phyloP scores from a whole-genome alignment of 1,140 invertebrate species.

The Gonioctena quinquepunctata region DNA sequence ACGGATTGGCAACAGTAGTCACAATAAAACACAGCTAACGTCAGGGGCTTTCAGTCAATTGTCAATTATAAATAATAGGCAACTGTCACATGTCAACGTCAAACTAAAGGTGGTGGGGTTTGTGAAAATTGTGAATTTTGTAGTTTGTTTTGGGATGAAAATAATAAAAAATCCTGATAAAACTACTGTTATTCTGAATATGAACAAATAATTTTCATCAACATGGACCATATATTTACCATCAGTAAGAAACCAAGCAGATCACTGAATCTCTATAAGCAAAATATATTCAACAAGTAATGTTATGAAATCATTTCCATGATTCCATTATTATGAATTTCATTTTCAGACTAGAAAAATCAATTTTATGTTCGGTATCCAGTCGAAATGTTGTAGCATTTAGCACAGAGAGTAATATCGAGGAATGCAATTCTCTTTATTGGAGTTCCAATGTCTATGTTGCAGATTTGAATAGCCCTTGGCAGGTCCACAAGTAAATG shows the following conservation, averaged over 20 bases:
- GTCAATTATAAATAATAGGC: too few relatives aligned
- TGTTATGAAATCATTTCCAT: neutral
- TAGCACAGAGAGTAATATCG: constrained; percentile 71
- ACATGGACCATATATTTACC: constrained; percentile 52
- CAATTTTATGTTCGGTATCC: constrained; percentile 71
- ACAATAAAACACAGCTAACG: too few relatives aligned
- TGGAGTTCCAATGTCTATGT: constrained; percentile 84
- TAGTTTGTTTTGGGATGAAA: too few relatives aligned
- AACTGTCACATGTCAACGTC: too few relatives aligned
- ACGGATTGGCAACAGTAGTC: too few relatives aligned
- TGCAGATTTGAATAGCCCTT: constrained; percentile 83
- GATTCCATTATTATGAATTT: constrained; percentile 3
- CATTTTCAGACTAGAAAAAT: constrained; percentile 47
- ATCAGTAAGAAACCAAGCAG: constrained; percentile 43
- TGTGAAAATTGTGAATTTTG: too few relatives aligned
- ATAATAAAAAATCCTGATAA: too few relatives aligned
- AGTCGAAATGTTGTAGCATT: constrained; percentile 81
- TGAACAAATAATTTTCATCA: too few relatives aligned
- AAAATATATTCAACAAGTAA: constrained; percentile 43
- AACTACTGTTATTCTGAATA: too few relatives aligned
- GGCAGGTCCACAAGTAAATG: constrained; percentile 75
- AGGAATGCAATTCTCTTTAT: constrained; percentile 67
- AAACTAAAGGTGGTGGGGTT: too few relatives aligned
- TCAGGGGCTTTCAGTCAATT: too few relatives aligned
- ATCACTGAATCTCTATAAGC: constrained; percentile 30